These are phyloP conservation scores for Philhelius pedissequus DNA, from an alignment of 2,888 invertebrate genomes.

Conservation along the genomic window DNA sequence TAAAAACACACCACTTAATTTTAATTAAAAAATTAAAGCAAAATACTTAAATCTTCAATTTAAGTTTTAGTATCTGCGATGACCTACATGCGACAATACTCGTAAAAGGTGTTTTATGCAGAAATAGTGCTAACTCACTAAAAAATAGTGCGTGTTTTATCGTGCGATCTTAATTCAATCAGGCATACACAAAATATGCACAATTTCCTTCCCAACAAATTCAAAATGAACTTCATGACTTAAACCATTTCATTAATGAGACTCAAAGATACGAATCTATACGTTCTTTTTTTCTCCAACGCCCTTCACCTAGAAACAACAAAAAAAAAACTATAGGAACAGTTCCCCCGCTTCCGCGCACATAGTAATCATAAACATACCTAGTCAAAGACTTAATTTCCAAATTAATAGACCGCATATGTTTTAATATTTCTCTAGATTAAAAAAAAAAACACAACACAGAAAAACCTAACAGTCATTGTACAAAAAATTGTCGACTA, in stretches of 20 bases:
- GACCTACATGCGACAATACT: not conserved
- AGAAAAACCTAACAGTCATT: not conserved
- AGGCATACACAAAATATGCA: not conserved
- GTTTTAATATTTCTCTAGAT: slow-evolving; percentile 42
- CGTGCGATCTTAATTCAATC: not conserved
- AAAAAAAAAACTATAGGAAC: not conserved
- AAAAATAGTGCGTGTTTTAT: slow-evolving; percentile 1
- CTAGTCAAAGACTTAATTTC: slow-evolving; percentile 60
- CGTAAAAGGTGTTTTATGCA: not conserved
- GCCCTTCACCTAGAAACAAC: slow-evolving; percentile 15
- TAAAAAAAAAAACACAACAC: slow-evolving; percentile 32
- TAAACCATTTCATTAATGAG: slow-evolving; percentile 44
- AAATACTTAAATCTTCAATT: not conserved
- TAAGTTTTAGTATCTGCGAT: not conserved
- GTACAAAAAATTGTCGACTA: not conserved
- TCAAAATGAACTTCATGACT: slow-evolving; percentile 44
- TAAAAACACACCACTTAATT: too few relatives aligned
- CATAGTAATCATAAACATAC: slow-evolving; percentile 35
- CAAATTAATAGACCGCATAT: slow-evolving; percentile 56
- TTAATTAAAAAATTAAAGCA: not conserved
- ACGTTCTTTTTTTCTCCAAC: not conserved
- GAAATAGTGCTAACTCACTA: not conserved
- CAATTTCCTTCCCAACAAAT: not conserved
- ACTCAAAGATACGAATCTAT: slow-evolving; percentile 36
- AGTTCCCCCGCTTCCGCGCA: not conserved